These are phyloP conservation scores for Columba guinea DNA, from an alignment of 2,797 vertebrate species.

Conservation along the genomic window DNA sequence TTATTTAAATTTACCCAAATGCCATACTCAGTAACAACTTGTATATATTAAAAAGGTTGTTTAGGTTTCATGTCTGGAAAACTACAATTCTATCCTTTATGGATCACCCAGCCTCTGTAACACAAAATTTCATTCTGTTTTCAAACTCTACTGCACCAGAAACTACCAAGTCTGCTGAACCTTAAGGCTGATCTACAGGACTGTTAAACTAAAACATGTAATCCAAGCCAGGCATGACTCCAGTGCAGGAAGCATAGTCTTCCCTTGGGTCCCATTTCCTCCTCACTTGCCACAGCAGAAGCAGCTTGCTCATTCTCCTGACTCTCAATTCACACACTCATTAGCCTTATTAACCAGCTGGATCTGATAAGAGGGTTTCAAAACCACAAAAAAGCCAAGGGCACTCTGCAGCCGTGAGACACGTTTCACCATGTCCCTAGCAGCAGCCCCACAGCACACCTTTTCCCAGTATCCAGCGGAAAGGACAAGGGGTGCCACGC, in stretches of 20 bases:
- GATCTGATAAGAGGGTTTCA: background rate
- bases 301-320: conserved; percentile 11
- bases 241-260: background rate
- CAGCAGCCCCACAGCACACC: background rate
- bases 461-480: background rate
- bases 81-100: background rate
- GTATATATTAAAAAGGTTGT: background rate
- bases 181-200: conserved; percentile 4
- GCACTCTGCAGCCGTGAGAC: background rate
- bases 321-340: background rate
- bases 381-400: background rate
- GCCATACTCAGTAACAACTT: background rate
- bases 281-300: background rate
- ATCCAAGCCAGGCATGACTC: background rate
- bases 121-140: background rate
- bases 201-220: background rate
- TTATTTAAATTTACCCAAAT: background rate
- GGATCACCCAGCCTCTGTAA: background rate
- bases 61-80: background rate
- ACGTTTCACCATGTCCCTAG: background rate
- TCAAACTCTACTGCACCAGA: background rate
- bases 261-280: background rate
- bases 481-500: background rate
- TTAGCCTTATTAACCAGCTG: conserved; percentile 39
- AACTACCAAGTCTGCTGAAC: background rate